A percentile compares a stretch with the other conserved stretches of the same genome.
phyloP scores from a whole-genome alignment of 2,797 vertebrate genomes.

The Chaetophractus vellerosus region DNA sequence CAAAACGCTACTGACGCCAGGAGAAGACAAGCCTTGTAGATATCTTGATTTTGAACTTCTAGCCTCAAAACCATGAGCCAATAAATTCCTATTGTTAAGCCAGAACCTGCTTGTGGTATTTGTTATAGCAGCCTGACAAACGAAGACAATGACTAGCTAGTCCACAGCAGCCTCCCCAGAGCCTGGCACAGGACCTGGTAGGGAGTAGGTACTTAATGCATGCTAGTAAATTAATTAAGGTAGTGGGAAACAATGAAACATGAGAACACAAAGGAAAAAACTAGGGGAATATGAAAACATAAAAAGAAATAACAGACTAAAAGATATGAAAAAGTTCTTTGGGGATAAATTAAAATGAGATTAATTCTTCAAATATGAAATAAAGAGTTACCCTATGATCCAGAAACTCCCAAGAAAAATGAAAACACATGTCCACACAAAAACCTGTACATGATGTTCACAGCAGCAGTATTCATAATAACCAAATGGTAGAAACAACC shows the following conservation, averaged over 20 bases:
- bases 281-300: background rate
- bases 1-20: too few species aligned
- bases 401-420: background rate
- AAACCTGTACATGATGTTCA: background rate
- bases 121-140: too few species aligned
- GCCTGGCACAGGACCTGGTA: background rate
- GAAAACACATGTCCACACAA: background rate
- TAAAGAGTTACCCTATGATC: background rate
- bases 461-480: background rate
- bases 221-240: background rate
- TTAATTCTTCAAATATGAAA: conserved; percentile 15
- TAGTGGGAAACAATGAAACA: conserved; percentile 3
- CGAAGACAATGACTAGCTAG: background rate
- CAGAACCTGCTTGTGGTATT: too few species aligned
- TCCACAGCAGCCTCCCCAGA: background rate
- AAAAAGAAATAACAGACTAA: conserved; percentile 16
- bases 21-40: too few species aligned
- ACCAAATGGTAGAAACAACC: background rate
- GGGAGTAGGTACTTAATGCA: background rate
- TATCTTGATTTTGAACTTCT: too few species aligned
- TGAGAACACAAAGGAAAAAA: conserved; percentile 5
- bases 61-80: too few species aligned
- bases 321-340: background rate
- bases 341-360: conserved; percentile 4
- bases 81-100: too few species aligned